Conservation (phyloP, 2,797 vertebrate species). For the Sarcoramphus papa region DNA sequence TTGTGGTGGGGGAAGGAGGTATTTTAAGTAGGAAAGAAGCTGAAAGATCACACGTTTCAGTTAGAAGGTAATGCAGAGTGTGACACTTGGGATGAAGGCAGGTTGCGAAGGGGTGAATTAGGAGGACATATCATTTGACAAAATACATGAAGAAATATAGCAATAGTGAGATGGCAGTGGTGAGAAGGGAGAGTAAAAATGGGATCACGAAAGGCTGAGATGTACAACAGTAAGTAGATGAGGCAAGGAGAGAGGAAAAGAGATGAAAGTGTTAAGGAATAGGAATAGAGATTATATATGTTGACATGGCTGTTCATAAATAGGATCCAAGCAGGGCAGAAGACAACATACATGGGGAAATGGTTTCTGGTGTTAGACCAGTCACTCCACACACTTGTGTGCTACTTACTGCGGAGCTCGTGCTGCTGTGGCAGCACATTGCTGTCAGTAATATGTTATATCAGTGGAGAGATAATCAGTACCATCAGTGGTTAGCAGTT, state of each 20-base stretch:
- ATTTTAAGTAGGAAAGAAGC: not conserved
- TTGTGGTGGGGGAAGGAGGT: not conserved
- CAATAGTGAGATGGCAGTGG: not conserved
- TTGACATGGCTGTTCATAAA: not conserved
- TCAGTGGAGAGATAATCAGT: not conserved
- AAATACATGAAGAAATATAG: not conserved
- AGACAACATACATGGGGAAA: not conserved
- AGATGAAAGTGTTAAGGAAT: not conserved
- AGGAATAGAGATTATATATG: not conserved
- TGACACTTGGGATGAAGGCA: not conserved
- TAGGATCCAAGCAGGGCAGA: not conserved
- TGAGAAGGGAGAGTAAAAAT: not conserved
- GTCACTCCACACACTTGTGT: not conserved
- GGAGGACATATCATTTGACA: not conserved
- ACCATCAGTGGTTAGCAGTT: not conserved
- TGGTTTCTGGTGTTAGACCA: not conserved
- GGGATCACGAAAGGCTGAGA: not conserved
- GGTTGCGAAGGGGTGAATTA: not conserved
- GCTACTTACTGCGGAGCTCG: not conserved
- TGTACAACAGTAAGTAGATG: not conserved
- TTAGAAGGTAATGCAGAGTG: not conserved
- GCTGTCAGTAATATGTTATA: not conserved
- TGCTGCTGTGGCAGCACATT: not conserved
- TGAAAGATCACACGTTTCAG: not conserved
- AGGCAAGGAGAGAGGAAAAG: not conserved